phyloP scores from a whole-genome alignment of 2,113 vertebrate genomes.

The Dromiciops gliroides region DNA sequence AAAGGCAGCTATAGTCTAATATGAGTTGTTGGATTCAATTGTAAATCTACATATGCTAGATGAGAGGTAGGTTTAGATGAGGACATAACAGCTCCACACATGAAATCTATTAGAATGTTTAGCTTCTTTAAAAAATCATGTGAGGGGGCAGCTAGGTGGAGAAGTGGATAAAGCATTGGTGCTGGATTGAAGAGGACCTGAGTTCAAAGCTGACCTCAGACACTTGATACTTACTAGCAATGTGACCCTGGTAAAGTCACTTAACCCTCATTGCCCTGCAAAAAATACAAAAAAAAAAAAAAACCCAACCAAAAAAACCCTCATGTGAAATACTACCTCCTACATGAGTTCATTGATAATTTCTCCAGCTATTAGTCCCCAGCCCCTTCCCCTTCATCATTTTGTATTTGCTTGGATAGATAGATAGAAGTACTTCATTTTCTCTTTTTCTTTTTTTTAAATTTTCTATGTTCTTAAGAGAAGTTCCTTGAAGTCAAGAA shows the following conservation, averaged over 20 bases:
- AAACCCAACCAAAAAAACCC: too few species aligned
- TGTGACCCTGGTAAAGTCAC: too few species aligned
- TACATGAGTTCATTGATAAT: background rate
- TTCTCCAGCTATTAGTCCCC: background rate
- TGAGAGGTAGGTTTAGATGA: background rate
- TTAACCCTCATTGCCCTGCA: too few species aligned
- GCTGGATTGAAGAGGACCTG: too few species aligned
- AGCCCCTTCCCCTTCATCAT: background rate
- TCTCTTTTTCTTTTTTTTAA: too few species aligned
- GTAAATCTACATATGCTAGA: background rate
- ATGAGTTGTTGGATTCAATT: background rate
- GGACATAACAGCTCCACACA: background rate
- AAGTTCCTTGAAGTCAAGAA: background rate
- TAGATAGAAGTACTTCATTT: background rate
- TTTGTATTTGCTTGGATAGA: background rate
- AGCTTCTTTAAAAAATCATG: background rate
- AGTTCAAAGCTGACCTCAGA: too few species aligned
- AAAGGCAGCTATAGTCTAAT: background rate
- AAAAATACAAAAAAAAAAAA: too few species aligned
- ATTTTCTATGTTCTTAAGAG: background rate
- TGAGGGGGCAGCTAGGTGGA: too few species aligned
- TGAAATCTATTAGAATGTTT: background rate
- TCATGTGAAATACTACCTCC: background rate
- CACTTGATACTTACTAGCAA: too few species aligned
- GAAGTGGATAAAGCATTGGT: too few species aligned